Conservation (phyloP, 2,888 invertebrate genomes). For the Rhagium mordax region DNA sequence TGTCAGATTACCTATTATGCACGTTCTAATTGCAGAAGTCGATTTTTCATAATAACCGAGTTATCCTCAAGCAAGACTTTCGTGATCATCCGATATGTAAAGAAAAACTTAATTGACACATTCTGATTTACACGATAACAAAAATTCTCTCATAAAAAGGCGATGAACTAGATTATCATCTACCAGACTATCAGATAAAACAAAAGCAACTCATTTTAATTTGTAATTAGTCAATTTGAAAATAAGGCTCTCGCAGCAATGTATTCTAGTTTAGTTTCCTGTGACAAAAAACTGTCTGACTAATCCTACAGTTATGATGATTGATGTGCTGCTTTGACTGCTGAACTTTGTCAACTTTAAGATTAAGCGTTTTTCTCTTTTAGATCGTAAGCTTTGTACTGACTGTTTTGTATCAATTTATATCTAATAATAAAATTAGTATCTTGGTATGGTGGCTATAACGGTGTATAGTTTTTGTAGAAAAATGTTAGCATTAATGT, state of each 20-base stretch:
- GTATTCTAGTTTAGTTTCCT: neutral
- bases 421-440: slow-evolving; percentile 22
- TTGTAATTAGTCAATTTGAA: neutral
- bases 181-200: neutral
- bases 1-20: too few relatives aligned
- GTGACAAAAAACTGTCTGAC: neutral
- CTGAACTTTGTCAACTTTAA: slow-evolving; percentile 33
- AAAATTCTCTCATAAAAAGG: too few relatives aligned
- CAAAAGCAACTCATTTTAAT: neutral
- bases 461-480: slow-evolving; percentile 20
- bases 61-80: too few relatives aligned
- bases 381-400: slow-evolving; percentile 45
- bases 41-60: too few relatives aligned
- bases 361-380: slow-evolving; percentile 30
- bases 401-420: slow-evolving; percentile 44
- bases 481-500: neutral
- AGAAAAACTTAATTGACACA: too few relatives aligned
- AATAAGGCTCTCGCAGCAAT: neutral
- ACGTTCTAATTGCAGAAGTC: too few relatives aligned
- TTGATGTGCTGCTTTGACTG: slow-evolving; percentile 2
- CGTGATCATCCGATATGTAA: too few relatives aligned
- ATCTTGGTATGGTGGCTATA: slow-evolving; percentile 15
- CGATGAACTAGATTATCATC: too few relatives aligned
- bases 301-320: neutral
- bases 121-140: too few relatives aligned